Conservation (phyloP, 2,888 invertebrate species). For the Rapana venosa region DNA sequence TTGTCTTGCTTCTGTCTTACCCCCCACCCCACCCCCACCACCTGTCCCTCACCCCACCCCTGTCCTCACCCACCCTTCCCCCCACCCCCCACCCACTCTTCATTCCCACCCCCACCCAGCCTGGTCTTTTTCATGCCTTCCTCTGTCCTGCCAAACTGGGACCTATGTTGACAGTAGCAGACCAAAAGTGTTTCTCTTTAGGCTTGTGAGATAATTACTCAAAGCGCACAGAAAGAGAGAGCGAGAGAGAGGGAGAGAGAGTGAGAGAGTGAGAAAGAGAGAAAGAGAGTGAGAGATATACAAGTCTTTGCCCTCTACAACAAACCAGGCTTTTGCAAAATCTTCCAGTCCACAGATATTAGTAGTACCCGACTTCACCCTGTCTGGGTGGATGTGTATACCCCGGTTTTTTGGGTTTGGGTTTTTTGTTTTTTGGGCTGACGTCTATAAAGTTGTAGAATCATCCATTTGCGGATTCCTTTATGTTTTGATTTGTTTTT, state of each 20-base stretch:
- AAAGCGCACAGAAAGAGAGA: background rate
- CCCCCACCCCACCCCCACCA: background rate
- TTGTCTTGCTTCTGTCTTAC: background rate
- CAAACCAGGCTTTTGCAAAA: background rate
- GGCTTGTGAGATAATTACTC: constrained; percentile 33
- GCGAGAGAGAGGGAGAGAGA: constrained; percentile 4
- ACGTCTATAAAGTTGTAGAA: background rate
- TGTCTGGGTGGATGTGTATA: constrained; percentile 4
- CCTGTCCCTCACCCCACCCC: background rate
- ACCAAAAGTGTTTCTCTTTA: constrained; percentile 33
- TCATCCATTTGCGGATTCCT: background rate
- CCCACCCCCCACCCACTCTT: background rate
- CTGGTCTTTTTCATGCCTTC: background rate
- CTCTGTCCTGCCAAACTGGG: constrained; percentile 18
- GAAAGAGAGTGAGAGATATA: background rate
- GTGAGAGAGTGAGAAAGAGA: background rate
- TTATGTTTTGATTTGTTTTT: background rate
- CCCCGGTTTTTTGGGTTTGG: background rate
- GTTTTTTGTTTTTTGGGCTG: background rate
- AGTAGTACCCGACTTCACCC: background rate
- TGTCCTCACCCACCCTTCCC: background rate
- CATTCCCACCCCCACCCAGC: background rate
- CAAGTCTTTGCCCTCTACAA: background rate
- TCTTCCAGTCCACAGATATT: background rate
- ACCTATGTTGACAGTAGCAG: constrained; percentile 16